Base-by-base conservation (phyloP, 2,888 invertebrate species). In the Quadriops clusia region DNA sequence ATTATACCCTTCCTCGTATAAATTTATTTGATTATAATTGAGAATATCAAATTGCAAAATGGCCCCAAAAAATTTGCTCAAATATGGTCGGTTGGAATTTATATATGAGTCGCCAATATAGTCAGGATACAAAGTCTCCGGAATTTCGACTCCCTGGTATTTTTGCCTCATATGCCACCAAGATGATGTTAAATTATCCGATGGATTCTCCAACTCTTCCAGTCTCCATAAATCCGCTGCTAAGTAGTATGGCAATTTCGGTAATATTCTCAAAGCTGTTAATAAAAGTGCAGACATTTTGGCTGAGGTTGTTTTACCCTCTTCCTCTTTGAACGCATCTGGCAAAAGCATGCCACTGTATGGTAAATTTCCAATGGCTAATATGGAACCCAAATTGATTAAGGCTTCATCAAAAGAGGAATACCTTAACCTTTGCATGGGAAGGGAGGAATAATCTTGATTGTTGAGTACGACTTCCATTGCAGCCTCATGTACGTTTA, bases 21-120 rank as follows among this genome's bases (percentile, higher is more conserved):
- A 16, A 23, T 33, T 22, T 10, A 40, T 37, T 34, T 43, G 40
- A 29, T 54, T 50, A 29, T 53, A 46, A 38, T 67, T 64, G 31
- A 68, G 60, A 10, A 72, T 56, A 56, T 72, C 70, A 43, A 72
- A 72, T 43, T 71, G 70, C 11, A 71, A 44, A 33, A 72, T 61
- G 2, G 62, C 47, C 1, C 69, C 72, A 56, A 71, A 58, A 41
- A 70, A 70, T 60, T 70, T 68, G 18, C 70, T 71, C 42, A 70
- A 58, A 42, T 63, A 67, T 29, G 72, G 72, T 45, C 64, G 65
- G 50, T 72, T 72, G 22, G 63, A 58, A 22, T 65, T 47, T 30
- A 71, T 61, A 30, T 62, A 58, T 2, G 64, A 53, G 43, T 72
- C 70, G 14, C 64, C 64, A 20, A 72, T 51, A 40, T 67, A 62